These are phyloP conservation scores for Thalpophila matura DNA, from an alignment of 2,888 invertebrate species.

Conservation along the genomic window DNA sequence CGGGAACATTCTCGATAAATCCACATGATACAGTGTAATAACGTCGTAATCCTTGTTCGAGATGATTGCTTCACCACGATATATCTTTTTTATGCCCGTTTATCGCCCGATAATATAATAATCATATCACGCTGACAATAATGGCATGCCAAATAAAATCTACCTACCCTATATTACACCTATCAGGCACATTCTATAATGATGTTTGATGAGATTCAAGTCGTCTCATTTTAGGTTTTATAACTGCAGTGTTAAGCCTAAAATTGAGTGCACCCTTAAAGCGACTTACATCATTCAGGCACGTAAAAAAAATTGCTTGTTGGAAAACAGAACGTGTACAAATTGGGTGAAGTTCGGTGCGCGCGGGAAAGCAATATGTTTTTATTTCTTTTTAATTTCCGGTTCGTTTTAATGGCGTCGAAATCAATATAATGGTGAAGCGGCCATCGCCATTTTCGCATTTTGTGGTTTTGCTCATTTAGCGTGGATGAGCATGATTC, in stretches of 20 bases:
- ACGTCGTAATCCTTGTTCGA: slow-evolving; percentile 82
- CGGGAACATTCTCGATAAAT: slow-evolving; percentile 82
- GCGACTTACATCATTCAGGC: slow-evolving; percentile 69
- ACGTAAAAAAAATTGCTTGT: slow-evolving; percentile 73
- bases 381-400: slow-evolving; percentile 91
- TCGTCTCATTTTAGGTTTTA: slow-evolving; percentile 25
- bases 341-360: slow-evolving; percentile 88
- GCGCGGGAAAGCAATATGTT: slow-evolving; percentile 90
- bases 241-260: slow-evolving; percentile 53
- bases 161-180: slow-evolving; percentile 85
- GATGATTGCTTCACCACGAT: slow-evolving; percentile 85
- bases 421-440: slow-evolving; percentile 89
- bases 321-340: slow-evolving; percentile 87
- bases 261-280: slow-evolving; percentile 43
- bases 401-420: slow-evolving; percentile 90
- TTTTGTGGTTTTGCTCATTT: slow-evolving; percentile 89
- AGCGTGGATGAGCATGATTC: slow-evolving; percentile 80
- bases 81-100: slow-evolving; percentile 89
- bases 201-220: slow-evolving; percentile 34
- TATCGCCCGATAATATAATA: slow-evolving; percentile 90
- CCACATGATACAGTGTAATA: slow-evolving; percentile 85
- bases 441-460: slow-evolving; percentile 86
- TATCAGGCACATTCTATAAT: slow-evolving; percentile 67
- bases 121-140: slow-evolving; percentile 89
- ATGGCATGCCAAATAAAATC: slow-evolving; percentile 89